Percentiles rank a stretch among this genome's conserved stretches.
phyloP scores from a whole-genome alignment of 1,140 invertebrate species.

The Leptinotarsa texana region DNA sequence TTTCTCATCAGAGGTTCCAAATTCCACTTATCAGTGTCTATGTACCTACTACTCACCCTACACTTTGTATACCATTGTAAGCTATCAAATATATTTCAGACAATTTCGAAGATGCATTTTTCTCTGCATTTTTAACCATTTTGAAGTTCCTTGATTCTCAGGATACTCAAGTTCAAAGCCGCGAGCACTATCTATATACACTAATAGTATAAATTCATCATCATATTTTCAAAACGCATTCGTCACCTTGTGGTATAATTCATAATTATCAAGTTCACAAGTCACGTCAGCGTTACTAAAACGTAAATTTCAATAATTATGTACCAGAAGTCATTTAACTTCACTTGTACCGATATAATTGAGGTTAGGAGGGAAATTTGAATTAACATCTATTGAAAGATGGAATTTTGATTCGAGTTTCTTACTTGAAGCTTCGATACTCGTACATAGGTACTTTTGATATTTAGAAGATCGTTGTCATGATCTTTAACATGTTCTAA shows the following conservation, averaged over 20 bases:
- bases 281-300: neutral
- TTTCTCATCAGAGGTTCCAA: too few relatives aligned
- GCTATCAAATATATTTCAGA: conserved; percentile 20
- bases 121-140: conserved; percentile 1
- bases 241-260: too few relatives aligned
- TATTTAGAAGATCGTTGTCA: too few relatives aligned
- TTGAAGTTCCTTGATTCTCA: neutral
- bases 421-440: too few relatives aligned
- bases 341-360: too few relatives aligned
- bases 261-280: too few relatives aligned
- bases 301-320: neutral
- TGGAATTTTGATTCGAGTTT: too few relatives aligned
- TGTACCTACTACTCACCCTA: conserved; percentile 14
- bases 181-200: neutral
- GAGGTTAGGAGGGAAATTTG: too few relatives aligned
- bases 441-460: too few relatives aligned
- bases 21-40: neutral
- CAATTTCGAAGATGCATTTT: neutral
- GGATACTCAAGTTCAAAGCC: neutral
- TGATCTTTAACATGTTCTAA: too few relatives aligned
- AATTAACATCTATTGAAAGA: too few relatives aligned
- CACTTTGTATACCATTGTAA: conserved; percentile 18
- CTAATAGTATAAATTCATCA: neutral
- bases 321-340: neutral
- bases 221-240: neutral